phyloP scores from a whole-genome alignment of 1,140 invertebrate genomes.

The Batillaria attramentaria region DNA sequence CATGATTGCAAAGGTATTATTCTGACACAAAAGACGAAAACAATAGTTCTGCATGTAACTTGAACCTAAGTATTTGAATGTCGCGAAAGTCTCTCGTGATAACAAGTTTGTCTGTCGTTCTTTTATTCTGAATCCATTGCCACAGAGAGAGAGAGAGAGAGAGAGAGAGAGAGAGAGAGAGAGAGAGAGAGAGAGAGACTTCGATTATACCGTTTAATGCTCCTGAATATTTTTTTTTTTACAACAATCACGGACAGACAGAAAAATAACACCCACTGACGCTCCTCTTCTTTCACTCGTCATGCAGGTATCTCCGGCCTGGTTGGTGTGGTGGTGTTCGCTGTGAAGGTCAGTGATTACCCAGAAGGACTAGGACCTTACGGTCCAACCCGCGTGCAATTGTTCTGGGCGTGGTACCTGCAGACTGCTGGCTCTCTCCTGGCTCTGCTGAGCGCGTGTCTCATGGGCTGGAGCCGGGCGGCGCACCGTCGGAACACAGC shows the following conservation, averaged over 20 bases:
- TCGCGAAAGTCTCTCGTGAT: too few relatives aligned
- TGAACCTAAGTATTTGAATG: background rate
- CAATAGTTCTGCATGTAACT: background rate
- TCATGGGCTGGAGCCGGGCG: background rate
- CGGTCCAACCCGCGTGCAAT: background rate
- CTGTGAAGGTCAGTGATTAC: background rate
- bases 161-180: too few relatives aligned
- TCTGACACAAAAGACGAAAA: background rate
- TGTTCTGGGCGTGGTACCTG: constrained; percentile 9
- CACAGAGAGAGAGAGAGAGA: too few relatives aligned
- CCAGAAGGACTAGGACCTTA: constrained; percentile 1
- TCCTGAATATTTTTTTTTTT: background rate
- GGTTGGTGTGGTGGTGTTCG: background rate
- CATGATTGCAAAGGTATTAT: background rate
- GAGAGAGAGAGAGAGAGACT: background rate
- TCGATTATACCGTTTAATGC: background rate
- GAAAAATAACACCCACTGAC: background rate
- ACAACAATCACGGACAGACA: background rate
- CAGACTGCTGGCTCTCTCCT: background rate
- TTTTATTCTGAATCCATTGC: too few relatives aligned
- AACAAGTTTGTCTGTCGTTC: too few relatives aligned
- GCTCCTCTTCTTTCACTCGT: background rate
- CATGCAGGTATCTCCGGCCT: background rate
- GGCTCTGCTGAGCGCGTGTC: background rate
- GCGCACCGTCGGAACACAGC: background rate